Evolutionary conservation across 2,797 vertebrate species (phyloP), one percentile per base, ranked within the genome.

Genomic region (Gymnoscopelus braueri): DNA sequence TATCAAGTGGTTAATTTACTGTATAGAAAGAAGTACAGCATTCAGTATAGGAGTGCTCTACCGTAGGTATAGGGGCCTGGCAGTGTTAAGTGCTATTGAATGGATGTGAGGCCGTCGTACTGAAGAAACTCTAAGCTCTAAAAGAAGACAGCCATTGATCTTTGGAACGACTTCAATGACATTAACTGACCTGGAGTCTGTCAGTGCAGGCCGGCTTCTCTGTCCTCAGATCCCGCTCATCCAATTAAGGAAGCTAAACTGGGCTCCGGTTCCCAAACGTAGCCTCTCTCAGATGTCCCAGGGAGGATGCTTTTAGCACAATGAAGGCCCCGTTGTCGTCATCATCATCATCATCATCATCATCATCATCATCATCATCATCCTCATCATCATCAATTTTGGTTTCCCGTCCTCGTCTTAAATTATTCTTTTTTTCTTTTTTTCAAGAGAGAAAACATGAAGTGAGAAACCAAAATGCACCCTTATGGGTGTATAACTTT

Each of bases 171-270:
- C 14, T 23, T 24, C 11, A 14, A 4, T 24, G 10, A 44, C n/a
- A 54, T 64, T 15, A 63, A 65, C 78, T 65, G 61, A 56, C 29
- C 62, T 48, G 59, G 32, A 52, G 55, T 60, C 52, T 64, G 44
- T 75, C 44, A 11, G 4, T 60, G 15, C 13, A 56, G 63, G 19
- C 54, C 60, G 39, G 3, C 39, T 54, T 51, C 60, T 44, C 48
- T n/a, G 2, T 68, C 68, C 50, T 24, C 35, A 69, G 32, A 67
- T 71, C 75, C 68, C 68, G 39, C 24, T 78, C 65, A 74, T 19
- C 60, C 55, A 65, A 71, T 77, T 59, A 49, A 19, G 24, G 14
- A 50, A n/a, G 13, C 44, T 75, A 50, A 50, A 65, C 2, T 5
- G 51, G 60, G 52, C 71, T 77, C 65, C 71, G 59, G 54, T 57